Base-by-base conservation (phyloP, 2,888 invertebrate genomes). In the Cheilosia urbana region DNA sequence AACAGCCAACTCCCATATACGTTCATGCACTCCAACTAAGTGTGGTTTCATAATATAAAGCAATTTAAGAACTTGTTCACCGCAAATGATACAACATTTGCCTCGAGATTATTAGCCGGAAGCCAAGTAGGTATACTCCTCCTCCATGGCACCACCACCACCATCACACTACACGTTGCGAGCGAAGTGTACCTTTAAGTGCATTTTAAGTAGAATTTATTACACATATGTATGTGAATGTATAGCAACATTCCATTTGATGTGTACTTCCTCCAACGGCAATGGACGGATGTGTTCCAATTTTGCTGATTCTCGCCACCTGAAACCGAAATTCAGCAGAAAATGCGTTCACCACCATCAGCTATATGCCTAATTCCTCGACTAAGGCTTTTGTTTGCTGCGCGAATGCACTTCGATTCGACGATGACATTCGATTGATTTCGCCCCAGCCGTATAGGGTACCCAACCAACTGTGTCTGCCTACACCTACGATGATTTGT, bases 151-250 rank as follows among this genome's bases (percentile, higher is more conserved):
- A 37, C 13, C 47, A 53, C 6, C 15, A 37, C 13, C 47, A 53
- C 72, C n/a, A 62, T 17, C 30, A 53, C 11, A 66, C 4, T 5
- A 19, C 37, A 49, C 34, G 7, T 37, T 55, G 42, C 17, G 55
- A 49, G 47, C 9, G 2, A 40, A 57, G 53, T n/a, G 47, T 51
- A 55, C 57, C 45, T 40, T 47, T 62, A 42, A 82, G 76, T 71
- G 76, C 71, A 77, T 53, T 53, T 77, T 66, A 77, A 78, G 77
- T 78, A 62, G 66, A 58, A 45, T 62, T 63, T 42, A 72, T 63
- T 69, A 73, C 45, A 49, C 40, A 27, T 1, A 15, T 19, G 45
- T 60, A 27, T 66, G 19, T 30, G 42, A 40, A 57, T 55, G 4
- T 24, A 19, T 62, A 24, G 0, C 24, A 24, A 15, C 13, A 24